Evolutionary conservation across 2,888 invertebrate genomes (phyloP).

Genomic region (Sepioteuthis lessoniana): DNA sequence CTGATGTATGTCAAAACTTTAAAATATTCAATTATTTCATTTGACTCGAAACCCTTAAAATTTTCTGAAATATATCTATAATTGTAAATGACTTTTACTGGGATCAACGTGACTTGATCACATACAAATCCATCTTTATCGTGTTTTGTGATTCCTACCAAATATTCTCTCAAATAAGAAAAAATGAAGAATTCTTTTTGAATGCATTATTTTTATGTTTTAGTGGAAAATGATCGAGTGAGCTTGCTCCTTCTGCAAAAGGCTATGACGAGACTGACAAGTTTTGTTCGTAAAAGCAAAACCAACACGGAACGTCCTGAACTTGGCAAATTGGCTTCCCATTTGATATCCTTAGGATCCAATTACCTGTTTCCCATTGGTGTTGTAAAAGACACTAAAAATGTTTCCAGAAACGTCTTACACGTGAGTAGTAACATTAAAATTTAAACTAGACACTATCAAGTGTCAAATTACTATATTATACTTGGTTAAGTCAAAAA

Average conservation of each 20-base stretch:
- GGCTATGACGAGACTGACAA: not conserved
- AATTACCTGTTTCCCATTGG: conserved; percentile 25
- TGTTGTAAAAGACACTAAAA: not conserved
- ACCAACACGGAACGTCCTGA: not conserved
- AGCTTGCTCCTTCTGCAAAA: not conserved
- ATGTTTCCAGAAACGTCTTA: conserved; percentile 33
- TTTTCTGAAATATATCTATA: no score
- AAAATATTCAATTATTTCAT: no score
- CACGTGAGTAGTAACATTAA: not conserved
- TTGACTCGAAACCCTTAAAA: no score
- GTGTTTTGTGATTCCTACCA: not conserved
- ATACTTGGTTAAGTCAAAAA: no score
- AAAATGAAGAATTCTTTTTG: not conserved
- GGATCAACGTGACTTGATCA: no score
- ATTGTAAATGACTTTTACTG: no score
- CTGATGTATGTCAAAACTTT: no score
- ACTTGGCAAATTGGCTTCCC: not conserved
- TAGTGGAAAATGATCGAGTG: not conserved
- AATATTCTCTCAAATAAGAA: not conserved
- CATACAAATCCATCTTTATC: no score
- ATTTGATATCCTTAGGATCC: not conserved
- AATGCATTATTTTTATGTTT: not conserved
- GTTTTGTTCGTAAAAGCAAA: not conserved
- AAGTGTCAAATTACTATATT: no score
- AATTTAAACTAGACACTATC: not conserved